phyloP scores from a whole-genome alignment of 1,140 invertebrate species.

The Acyrthosiphon pisum region DNA sequence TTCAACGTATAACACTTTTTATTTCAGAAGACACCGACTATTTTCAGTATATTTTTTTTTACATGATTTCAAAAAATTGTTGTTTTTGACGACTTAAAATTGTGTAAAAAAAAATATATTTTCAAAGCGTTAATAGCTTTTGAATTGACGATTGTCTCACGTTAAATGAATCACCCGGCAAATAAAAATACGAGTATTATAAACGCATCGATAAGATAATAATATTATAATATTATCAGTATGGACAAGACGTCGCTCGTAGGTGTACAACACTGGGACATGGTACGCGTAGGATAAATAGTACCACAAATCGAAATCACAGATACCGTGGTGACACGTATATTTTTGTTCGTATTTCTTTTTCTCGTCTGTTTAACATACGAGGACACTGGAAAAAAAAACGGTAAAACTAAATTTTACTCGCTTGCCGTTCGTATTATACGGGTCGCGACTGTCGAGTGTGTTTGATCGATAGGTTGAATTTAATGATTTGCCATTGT shows the following conservation, averaged over 20 bases:
- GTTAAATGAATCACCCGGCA: too few species aligned
- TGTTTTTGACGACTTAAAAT: too few species aligned
- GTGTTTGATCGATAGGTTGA: not conserved
- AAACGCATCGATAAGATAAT: not conserved
- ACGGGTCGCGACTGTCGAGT: not conserved
- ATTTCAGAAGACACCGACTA: rapidly evolving
- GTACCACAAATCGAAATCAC: not conserved
- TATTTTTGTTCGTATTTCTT: not conserved
- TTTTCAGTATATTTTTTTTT: too few species aligned
- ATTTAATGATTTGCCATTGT: not conserved
- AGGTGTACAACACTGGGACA: not conserved
- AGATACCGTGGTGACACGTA: conserved; percentile 11
- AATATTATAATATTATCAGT: not conserved
- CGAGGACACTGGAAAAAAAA: not conserved
- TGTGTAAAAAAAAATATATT: too few species aligned
- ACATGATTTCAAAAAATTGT: too few species aligned
- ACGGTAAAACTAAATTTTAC: not conserved
- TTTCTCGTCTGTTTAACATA: not conserved
- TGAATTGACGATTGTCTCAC: too few species aligned
- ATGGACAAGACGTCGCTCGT: not conserved
- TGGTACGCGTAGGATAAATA: not conserved
- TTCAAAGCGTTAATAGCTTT: too few species aligned
- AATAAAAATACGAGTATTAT: not conserved
- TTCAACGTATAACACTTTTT: too few species aligned
- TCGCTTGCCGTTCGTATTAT: not conserved